Evolutionary conservation across 2,797 vertebrate species (phyloP).

Genomic region (Hyperoplus lanceolatus): DNA sequence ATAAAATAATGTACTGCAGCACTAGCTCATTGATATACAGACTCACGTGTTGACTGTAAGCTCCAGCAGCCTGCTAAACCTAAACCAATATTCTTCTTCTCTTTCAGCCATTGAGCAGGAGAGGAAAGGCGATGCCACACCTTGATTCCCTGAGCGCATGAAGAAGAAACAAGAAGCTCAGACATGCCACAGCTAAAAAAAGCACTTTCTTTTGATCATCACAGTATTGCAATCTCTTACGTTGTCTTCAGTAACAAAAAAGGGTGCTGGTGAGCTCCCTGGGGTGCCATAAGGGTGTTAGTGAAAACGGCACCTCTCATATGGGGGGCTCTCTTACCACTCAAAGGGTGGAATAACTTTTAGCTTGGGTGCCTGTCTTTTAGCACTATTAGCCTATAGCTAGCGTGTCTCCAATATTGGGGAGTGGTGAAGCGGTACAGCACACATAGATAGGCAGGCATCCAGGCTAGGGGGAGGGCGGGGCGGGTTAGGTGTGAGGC

Average conservation of each 20-base stretch:
- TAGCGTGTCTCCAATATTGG: slow-evolving; percentile 72
- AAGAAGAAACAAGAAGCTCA: slow-evolving; percentile 69
- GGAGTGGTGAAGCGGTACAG: slow-evolving; percentile 71
- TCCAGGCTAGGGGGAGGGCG: slow-evolving; percentile 57
- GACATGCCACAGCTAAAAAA: slow-evolving; percentile 79
- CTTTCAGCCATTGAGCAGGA: slow-evolving; percentile 88
- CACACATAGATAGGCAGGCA: slow-evolving; percentile 67
- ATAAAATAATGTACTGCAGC: slow-evolving; percentile 42
- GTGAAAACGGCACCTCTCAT: slow-evolving; percentile 55
- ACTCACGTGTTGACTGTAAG: background rate
- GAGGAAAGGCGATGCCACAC: slow-evolving; percentile 87
- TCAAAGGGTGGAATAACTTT: slow-evolving; percentile 33
- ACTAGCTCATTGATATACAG: slow-evolving; percentile 49
- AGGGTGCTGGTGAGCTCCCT: slow-evolving; percentile 72
- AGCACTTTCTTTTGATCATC: slow-evolving; percentile 83
- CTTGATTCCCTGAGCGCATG: slow-evolving; percentile 79
- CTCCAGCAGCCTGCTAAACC: slow-evolving; percentile 14
- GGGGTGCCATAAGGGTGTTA: slow-evolving; percentile 62
- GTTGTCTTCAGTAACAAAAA: slow-evolving; percentile 71
- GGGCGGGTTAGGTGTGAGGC: slow-evolving; percentile 3
- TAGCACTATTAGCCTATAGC: slow-evolving; percentile 60
- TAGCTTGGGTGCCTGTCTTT: slow-evolving; percentile 74
- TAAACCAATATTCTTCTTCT: slow-evolving; percentile 22
- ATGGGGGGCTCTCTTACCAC: slow-evolving; percentile 65
- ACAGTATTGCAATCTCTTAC: slow-evolving; percentile 78